These are phyloP conservation scores for Heliothis subflexa DNA, from an alignment of 1,140 invertebrate genomes.

Conservation along the genomic window DNA sequence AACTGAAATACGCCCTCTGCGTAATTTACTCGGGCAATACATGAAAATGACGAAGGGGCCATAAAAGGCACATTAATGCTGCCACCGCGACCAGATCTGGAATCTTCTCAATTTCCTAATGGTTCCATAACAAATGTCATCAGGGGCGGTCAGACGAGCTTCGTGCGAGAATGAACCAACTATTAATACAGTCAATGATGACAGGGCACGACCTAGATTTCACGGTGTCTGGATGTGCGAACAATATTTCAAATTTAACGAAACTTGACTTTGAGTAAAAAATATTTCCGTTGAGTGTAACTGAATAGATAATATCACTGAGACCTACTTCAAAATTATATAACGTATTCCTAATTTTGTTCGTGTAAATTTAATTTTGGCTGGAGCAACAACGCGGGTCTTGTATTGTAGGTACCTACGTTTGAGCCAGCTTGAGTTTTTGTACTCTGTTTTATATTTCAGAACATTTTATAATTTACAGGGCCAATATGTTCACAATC, in stretches of 20 bases:
- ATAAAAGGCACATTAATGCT: conserved; percentile 62
- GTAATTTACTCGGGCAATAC: conserved; percentile 50
- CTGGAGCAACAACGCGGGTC: neutral
- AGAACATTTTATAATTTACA: too few relatives aligned
- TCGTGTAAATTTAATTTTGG: conserved; percentile 8
- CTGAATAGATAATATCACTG: conserved; percentile 4
- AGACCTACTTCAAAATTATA: neutral
- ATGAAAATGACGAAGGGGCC: conserved; percentile 63
- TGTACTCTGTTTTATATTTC: too few relatives aligned
- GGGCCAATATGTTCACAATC: too few relatives aligned
- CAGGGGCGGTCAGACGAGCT: conserved; percentile 8
- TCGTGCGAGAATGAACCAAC: conserved; percentile 43
- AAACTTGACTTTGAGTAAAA: conserved; percentile 21
- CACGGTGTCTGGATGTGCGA: conserved; percentile 44
- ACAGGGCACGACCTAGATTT: conserved; percentile 49
- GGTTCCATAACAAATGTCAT: conserved; percentile 61
- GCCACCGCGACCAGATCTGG: conserved; percentile 50
- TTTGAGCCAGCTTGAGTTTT: neutral
- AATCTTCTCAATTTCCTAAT: conserved; percentile 67
- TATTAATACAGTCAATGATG: conserved; percentile 55
- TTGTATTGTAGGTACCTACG: neutral
- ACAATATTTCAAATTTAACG: conserved; percentile 46
- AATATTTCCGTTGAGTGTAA: conserved; percentile 6
- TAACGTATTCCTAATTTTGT: neutral
- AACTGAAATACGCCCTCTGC: conserved; percentile 9